Percentiles rank a stretch among this genome's conserved stretches.
Conservation (phyloP, 2,797 vertebrate species). For the Myotis planiceps region DNA sequence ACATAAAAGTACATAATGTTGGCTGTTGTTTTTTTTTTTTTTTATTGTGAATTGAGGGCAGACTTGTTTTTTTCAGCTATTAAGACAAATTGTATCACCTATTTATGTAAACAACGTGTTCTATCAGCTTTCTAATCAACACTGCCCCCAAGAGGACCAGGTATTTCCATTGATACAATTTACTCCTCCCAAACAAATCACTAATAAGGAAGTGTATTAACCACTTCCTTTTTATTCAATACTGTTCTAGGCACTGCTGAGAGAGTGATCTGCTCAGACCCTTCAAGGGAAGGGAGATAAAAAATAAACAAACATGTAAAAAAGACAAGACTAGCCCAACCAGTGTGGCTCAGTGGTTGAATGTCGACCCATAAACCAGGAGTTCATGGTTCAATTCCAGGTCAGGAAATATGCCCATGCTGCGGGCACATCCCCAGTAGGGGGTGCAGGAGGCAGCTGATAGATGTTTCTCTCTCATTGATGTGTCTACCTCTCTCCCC, state of each 20-base stretch:
- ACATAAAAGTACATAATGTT: neutral
- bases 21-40: neutral
- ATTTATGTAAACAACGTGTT: neutral
- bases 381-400: too few relatives aligned
- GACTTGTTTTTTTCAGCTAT: neutral
- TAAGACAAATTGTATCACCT: neutral
- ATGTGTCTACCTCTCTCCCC: too few relatives aligned
- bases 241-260: neutral
- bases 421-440: too few relatives aligned
- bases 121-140: conserved; percentile 1
- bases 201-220: neutral
- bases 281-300: neutral
- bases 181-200: neutral
- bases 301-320: neutral
- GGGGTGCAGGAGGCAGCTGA: too few relatives aligned
- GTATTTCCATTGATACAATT: neutral
- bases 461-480: too few relatives aligned
- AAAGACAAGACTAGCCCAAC: neutral
- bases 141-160: neutral
- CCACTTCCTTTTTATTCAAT: neutral
- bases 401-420: too few relatives aligned
- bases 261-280: neutral
- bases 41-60: neutral
- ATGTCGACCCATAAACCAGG: too few relatives aligned
- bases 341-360: too few relatives aligned